Percentiles rank a stretch among this genome's conserved stretches.
These are phyloP conservation scores for Bergia puertoricense DNA, from an alignment of 92 coral and sea anemone genomes.

Conservation along the genomic window DNA sequence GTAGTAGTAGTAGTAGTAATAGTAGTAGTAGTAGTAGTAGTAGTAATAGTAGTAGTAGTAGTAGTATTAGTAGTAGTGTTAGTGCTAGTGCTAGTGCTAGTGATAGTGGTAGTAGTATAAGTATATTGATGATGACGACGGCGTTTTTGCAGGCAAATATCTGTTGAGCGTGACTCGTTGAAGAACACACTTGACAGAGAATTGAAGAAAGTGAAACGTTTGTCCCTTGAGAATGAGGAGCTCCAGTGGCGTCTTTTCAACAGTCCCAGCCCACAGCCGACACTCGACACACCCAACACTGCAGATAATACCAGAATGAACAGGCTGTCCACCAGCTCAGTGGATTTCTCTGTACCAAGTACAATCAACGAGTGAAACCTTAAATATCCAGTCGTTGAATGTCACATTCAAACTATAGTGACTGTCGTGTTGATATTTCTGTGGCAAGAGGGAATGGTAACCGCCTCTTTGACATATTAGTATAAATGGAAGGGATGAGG, in stretches of 20 bases:
- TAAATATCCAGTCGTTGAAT: background rate
- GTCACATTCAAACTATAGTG: background rate
- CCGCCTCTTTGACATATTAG: background rate
- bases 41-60: too few relatives aligned
- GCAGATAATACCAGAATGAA: conserved; percentile 47
- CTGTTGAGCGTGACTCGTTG: conserved; percentile 91
- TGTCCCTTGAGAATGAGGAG: conserved; percentile 94
- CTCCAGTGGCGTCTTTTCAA: conserved; percentile 88
- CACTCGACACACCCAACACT: conserved; percentile 28
- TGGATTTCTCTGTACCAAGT: conserved; percentile 47
- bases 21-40: too few relatives aligned
- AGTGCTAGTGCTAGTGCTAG: too few relatives aligned
- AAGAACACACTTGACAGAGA: conserved; percentile 84
- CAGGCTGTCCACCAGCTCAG: conserved; percentile 66
- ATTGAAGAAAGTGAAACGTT: conserved; percentile 80
- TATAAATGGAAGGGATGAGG: background rate
- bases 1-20: too few relatives aligned
- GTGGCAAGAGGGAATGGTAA: background rate
- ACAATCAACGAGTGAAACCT: conserved; percentile 51
- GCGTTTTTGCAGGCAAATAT: conserved; percentile 58
- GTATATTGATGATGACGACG: background rate
- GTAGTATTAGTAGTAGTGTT: too few relatives aligned
- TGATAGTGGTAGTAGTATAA: too few relatives aligned
- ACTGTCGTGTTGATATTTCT: too few relatives aligned
- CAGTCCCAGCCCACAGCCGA: conserved; percentile 65